Percentiles rank a stretch among this genome's conserved stretches.
Evolutionary conservation across 2,797 vertebrate species (phyloP).

Genomic region (Carapus acus): DNA sequence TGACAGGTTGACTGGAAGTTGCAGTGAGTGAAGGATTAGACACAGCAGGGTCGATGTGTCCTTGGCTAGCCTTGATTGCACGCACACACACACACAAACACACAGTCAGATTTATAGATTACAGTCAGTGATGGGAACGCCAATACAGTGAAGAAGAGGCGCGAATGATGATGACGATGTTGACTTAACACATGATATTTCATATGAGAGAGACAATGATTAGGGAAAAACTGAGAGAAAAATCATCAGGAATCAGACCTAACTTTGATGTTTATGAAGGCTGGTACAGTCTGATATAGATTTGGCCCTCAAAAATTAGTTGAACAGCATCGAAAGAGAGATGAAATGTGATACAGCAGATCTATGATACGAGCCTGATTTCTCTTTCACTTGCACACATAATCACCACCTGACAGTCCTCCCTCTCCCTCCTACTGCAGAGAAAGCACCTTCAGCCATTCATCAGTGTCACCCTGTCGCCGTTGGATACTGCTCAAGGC

Average conservation of each 20-base stretch:
- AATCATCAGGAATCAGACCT: not conserved
- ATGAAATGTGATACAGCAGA: constrained; percentile 17
- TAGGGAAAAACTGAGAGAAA: too few relatives aligned
- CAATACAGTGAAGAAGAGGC: constrained; percentile 11
- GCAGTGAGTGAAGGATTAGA: constrained; percentile 57
- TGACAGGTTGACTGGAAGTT: constrained; percentile 67
- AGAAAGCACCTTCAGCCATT: constrained; percentile 67
- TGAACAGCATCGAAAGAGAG: constrained; percentile 2
- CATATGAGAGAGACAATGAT: too few relatives aligned
- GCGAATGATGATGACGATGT: too few relatives aligned
- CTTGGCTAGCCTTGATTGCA: constrained; percentile 67
- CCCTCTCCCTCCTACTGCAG: constrained; percentile 59
- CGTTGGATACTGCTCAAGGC: constrained; percentile 63
- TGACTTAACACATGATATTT: too few relatives aligned
- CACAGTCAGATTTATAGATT: constrained; percentile 39
- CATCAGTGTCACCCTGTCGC: constrained; percentile 72
- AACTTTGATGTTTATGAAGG: not conserved
- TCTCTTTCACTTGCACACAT: constrained; percentile 9
- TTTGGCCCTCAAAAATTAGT: not conserved
- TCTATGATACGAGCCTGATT: constrained; percentile 1
- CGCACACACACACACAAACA: constrained; percentile 58
- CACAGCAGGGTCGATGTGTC: constrained; percentile 62
- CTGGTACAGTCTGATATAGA: not conserved
- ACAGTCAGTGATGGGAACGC: constrained; percentile 25
- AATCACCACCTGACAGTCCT: constrained; percentile 56